Conservation (phyloP, 2,113 vertebrate species). For the Gallinago media region DNA sequence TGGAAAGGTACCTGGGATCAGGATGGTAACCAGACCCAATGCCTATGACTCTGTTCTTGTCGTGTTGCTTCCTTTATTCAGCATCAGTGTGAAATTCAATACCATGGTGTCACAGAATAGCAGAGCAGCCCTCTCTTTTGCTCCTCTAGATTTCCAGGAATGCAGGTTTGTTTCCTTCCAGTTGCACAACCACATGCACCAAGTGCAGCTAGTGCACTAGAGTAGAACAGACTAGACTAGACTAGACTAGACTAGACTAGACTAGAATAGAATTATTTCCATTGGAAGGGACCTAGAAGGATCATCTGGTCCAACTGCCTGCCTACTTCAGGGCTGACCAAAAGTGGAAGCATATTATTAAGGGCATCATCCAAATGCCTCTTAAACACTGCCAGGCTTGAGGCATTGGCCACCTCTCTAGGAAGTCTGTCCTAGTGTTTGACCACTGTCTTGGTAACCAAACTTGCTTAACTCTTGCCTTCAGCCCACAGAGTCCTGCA, state of each 20-base stretch:
- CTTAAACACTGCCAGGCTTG: neutral
- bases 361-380: neutral
- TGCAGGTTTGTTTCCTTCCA: neutral
- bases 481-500: neutral
- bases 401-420: neutral
- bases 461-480: neutral
- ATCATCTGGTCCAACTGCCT: neutral
- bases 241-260: neutral
- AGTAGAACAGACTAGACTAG: neutral
- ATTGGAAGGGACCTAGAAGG: neutral
- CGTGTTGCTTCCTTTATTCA: fast-evolving
- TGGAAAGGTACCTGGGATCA: neutral
- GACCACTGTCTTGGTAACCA: neutral
- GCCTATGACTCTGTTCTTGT: neutral
- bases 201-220: neutral
- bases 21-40: neutral
- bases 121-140: neutral
- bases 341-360: neutral
- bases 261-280: neutral
- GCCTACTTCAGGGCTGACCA: neutral
- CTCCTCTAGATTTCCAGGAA: neutral
- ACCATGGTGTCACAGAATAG: neutral
- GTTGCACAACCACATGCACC: neutral
- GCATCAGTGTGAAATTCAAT: neutral
- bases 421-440: neutral